phyloP scores from a whole-genome alignment of 1,140 invertebrate species.

The Drosophila ohnishii region DNA sequence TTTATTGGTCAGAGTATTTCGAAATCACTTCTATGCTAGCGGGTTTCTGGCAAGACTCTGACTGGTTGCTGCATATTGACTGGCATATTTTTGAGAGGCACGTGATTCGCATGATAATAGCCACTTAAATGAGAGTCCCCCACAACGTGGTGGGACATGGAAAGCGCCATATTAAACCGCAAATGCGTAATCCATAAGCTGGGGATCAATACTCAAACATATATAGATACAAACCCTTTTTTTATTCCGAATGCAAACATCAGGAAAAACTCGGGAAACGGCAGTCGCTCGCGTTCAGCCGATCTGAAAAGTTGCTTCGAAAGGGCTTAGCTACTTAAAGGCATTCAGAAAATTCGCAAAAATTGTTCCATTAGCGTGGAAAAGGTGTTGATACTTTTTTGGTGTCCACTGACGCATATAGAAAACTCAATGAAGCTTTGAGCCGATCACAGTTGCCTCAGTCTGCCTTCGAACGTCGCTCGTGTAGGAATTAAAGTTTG shows the following conservation, averaged over 20 bases:
- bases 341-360: not conserved
- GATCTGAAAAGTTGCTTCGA: not conserved
- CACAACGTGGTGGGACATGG: slow-evolving; percentile 47
- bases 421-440: slow-evolving; percentile 52
- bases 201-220: not conserved
- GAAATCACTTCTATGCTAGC: not conserved
- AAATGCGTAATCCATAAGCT: slow-evolving; percentile 50
- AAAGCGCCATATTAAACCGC: slow-evolving; percentile 48
- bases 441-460: slow-evolving; percentile 23
- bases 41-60: not conserved
- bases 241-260: not conserved
- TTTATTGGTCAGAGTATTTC: slow-evolving; percentile 3
- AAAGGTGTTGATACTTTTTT: not conserved
- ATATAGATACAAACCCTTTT: not conserved
- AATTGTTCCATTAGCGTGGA: slow-evolving; percentile 1
- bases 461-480: slow-evolving; percentile 40
- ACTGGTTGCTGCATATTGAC: slow-evolving; percentile 38
- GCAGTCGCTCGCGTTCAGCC: slow-evolving; percentile 2
- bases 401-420: slow-evolving; percentile 33
- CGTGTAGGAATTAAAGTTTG: slow-evolving; percentile 39
- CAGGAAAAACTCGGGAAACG: slow-evolving; percentile 1
- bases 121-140: slow-evolving; percentile 27
- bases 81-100: slow-evolving; percentile 47
- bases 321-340: not conserved
- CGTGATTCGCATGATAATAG: slow-evolving; percentile 57